Base-by-base conservation (phyloP, 1,140 invertebrate genomes). In the Penaeus indicus region DNA sequence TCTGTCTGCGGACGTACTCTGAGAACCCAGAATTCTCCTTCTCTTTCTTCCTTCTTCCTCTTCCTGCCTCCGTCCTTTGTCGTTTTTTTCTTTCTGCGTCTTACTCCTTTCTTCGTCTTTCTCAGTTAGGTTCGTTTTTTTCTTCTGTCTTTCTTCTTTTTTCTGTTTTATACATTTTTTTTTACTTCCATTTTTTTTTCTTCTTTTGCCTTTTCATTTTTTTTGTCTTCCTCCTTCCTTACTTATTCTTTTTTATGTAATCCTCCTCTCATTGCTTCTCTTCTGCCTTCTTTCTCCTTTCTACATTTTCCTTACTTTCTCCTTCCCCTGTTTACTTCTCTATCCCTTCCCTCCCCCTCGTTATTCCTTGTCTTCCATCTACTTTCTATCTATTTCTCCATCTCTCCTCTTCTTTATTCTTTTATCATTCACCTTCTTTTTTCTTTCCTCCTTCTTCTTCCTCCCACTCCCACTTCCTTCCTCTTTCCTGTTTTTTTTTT, bases 31-130 rank as follows among this genome's bases (percentile, higher is more conserved):
- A 42, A 42, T 8, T 42, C 38, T 42, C 4, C 38, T 42, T 42
- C 38, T 42, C 4, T 8, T 42, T 13, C 11, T 11, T 67, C 4
- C 64, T 25, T 25, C 25, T 11, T 67, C 64, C 21, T 25, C 21
- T 7, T 22, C 64, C 64, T 83, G 3, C 61, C 5, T 63, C 3
- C 91, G 25, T 90, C 88, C 84, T 90, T 79, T 84, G 90, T 25
- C n/a, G 21, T 4, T 67, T 11, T 25, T 3, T 67, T 25, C 64
- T 25, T 25, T 67, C 4, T 25, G 4, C 4, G 38, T 69, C 47
- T 81, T 27, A 25, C 38, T 69, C 90, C 27, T 78, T 47, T 78
- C n/a, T 82, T 47, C 79, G 47, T 64, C 78, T 42, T 61, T 32
- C 25, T 16, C 16, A 60, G 0, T 25, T 25, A 22, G 1, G 21